Evolutionary conservation across 1,140 invertebrate genomes (phyloP), one percentile per base, ranked within the genome.

Genomic region (Pogonomyrmex californicus): DNA sequence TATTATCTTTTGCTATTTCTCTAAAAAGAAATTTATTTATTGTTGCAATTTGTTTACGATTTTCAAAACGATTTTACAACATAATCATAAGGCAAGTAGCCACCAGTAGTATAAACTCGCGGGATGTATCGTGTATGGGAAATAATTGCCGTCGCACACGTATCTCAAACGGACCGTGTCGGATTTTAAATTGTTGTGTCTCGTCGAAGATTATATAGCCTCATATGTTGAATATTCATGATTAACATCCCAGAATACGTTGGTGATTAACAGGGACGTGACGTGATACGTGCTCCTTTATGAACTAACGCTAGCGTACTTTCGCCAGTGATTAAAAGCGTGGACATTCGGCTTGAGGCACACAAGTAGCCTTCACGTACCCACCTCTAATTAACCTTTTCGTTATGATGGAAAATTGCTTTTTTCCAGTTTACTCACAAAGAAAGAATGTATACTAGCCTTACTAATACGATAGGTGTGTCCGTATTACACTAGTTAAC

Each of bases 221-320:
- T 63, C 58, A 65, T 58, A 49, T 14, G 17, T 49, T 91, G 91
- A 91, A 92, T 92, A 92, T 92, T 92, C 91, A 92, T 91, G 90
- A 88, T 87, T 89, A 76, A 85, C 66, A 71, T 82, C 79, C 56
- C 81, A 62, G 44, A 66, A 75, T 76, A 87, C 49, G 79, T 73
- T 49, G 54, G n/a, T 83, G 68, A 83, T 83, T 83, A 83, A 83
- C 79, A 56, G 33, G 62, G 33, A 73, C 23, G n/a, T 30, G 54
- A 60, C 65, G 60, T 85, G 73, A 66, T 81, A 78, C 41, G 62
- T 5, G 36, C 54, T 60, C 76, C 77, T 86, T 81, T 86, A 79
- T 70, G 85, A 86, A 82, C 65, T 54, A 63, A 47, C 73, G 51
- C 23, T 14, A 41, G 12, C 10, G 23, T 66, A 47, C 51, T 68